Conservation (phyloP, 2,113 vertebrate species). For the Laterallus jamaicensis region DNA sequence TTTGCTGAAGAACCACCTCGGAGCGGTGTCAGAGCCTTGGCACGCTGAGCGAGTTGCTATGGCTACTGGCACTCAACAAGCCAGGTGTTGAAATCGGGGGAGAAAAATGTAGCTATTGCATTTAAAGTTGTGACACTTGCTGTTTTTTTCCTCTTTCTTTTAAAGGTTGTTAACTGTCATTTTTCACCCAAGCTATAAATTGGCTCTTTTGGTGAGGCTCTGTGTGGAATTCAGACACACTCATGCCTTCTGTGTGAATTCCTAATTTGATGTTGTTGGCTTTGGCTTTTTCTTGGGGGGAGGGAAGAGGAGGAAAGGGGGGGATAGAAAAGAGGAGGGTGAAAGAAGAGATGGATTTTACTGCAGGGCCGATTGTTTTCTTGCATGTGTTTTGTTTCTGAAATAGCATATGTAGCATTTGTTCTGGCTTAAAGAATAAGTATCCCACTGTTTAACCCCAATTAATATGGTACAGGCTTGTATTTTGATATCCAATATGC, state of each 20-base stretch:
- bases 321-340: not conserved
- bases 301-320: no score
- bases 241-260: not conserved
- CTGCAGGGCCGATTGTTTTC: not conserved
- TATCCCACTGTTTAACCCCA: not conserved
- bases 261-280: not conserved
- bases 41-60: not conserved
- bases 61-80: constrained; percentile 26
- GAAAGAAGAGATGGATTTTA: not conserved
- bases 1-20: not conserved
- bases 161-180: constrained; percentile 20
- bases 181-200: not conserved
- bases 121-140: constrained; percentile 36
- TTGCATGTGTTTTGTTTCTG: not conserved
- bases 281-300: not conserved
- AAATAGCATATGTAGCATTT: not conserved
- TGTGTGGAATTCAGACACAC: not conserved
- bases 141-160: constrained; percentile 3
- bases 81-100: not conserved
- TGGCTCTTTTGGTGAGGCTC: not conserved
- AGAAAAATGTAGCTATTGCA: not conserved
- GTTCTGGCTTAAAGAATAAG: not conserved
- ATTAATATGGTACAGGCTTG: not conserved
- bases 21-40: not conserved
- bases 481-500: not conserved